Base-by-base conservation (phyloP, 2,797 vertebrate genomes). In the Coilia nasus region DNA sequence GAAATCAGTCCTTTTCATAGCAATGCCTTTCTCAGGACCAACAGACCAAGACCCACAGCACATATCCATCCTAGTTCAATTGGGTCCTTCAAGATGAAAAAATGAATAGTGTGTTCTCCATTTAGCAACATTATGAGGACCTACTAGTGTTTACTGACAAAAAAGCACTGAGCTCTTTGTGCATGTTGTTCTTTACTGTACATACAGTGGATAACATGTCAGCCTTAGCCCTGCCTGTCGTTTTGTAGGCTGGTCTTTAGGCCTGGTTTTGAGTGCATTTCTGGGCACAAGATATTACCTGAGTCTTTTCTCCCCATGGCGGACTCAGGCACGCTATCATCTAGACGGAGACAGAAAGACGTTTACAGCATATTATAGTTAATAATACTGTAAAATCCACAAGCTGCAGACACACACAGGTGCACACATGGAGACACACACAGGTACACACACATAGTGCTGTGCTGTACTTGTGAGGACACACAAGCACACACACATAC, bases 301-400 rank as follows among this genome's bases (percentile, higher is more conserved):
- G 98, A 99, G 93, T 98, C 97, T 94, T 99, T 99, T 93, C 98
- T 98, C 92, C 95, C 97, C 92, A 93, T 94, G 91, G 95, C 89
- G 92, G 95, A 93, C 93, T 97, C 92, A 94, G 96, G 95, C 94
- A 96, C 94, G 94, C 95, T 96, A 96, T 97, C 95, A 97, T 98
- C 98, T 99, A 96, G 96, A 99, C 96, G 95, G 91, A 96, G 95
- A 98, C 93, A 95, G 85, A 95, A 89, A 96, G 91, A 96, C 89
- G 93, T 95, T 94, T 95, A 95, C 94, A 96, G 94, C 92, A 96
- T 94, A 95, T 95, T 93, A 90, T 91, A 88, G 90, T 84, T 88
- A 95, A 95, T 93, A 94, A 84, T 94, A 95, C 94, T 94, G 94
- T 95, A 94, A 95, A 94, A 90, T 95, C 91, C 93, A 93, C 59